Conservation (phyloP, 2,888 invertebrate genomes). For the Erpobdella octoculata region DNA sequence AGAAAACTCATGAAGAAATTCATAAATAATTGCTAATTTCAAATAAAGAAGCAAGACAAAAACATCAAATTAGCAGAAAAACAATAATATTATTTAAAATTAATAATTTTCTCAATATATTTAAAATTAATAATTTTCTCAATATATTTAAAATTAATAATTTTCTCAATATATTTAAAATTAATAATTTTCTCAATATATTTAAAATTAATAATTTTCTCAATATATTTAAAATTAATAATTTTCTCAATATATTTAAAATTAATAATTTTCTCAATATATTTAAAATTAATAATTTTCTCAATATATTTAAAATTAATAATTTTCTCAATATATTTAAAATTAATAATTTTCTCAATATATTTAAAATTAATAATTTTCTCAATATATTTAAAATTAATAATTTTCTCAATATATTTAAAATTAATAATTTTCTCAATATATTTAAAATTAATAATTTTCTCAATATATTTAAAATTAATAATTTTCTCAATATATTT, state of each 20-base stretch:
- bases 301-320: neutral
- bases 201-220: neutral
- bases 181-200: neutral
- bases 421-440: neutral
- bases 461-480: neutral
- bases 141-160: neutral
- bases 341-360: neutral
- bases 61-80: neutral
- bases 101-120: neutral
- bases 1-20: neutral
- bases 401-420: neutral
- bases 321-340: neutral
- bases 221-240: neutral
- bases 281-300: neutral
- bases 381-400: neutral
- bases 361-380: neutral
- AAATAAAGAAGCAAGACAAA: neutral
- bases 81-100: slow-evolving; percentile 1
- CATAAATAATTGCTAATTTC: neutral
- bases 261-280: neutral
- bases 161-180: neutral
- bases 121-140: neutral
- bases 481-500: neutral
- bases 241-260: neutral
- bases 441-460: neutral